Percentiles rank a stretch among this genome's conserved stretches.
Evolutionary conservation across 2,888 invertebrate species (phyloP).

Genomic region (Micoletzkya japonica): DNA sequence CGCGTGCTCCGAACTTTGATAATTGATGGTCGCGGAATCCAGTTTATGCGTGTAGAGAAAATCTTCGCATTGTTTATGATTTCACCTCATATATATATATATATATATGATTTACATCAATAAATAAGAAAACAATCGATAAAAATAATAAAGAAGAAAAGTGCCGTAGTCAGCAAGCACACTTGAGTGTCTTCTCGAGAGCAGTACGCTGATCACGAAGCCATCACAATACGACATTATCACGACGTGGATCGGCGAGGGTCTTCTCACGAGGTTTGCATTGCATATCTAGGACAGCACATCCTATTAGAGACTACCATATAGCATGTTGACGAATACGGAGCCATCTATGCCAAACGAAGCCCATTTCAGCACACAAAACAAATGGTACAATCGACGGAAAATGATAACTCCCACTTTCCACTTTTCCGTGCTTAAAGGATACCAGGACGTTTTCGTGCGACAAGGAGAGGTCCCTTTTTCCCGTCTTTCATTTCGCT

Average conservation of each 20-base stretch:
- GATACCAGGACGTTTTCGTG: conserved; percentile 63
- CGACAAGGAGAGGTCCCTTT: conserved; percentile 28
- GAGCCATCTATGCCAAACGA: background rate
- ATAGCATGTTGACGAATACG: background rate
- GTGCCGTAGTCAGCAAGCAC: too few species aligned
- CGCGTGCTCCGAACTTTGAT: too few species aligned
- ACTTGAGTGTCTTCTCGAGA: conserved; percentile 44
- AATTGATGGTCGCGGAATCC: too few species aligned
- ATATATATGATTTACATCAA: too few species aligned
- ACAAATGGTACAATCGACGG: conserved; percentile 67
- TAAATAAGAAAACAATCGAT: too few species aligned
- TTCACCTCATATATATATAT: background rate
- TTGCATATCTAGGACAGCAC: background rate
- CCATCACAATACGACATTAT: conserved; percentile 66
- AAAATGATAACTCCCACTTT: conserved; percentile 69
- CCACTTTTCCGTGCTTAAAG: conserved; percentile 68
- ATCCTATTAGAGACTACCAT: background rate
- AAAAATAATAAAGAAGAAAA: too few species aligned
- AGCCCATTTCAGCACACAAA: conserved; percentile 65
- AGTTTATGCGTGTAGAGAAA: background rate
- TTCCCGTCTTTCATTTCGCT: background rate
- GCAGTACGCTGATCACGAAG: conserved; percentile 63
- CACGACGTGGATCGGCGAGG: conserved; percentile 67
- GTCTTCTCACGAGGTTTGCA: conserved; percentile 65
- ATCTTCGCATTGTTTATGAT: too few species aligned